Conservation (phyloP, 1,140 invertebrate genomes). For the Zaprionus kolodkinae region DNA sequence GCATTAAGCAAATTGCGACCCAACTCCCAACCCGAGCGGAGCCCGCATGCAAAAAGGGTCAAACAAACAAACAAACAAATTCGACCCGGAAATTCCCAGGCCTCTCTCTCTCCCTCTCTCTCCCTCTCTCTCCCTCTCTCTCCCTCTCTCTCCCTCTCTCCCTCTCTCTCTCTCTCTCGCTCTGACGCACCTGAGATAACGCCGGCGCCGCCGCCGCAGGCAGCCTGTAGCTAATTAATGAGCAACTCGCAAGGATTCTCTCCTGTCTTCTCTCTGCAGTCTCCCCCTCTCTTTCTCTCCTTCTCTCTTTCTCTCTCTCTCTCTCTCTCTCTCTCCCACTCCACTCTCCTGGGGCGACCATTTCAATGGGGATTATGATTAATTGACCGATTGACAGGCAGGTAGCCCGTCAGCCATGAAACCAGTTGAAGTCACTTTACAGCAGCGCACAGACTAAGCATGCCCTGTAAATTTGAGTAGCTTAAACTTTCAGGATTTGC, state of each 20-base stretch:
- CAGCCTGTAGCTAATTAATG: conserved; percentile 27
- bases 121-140: neutral
- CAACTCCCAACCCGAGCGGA: neutral
- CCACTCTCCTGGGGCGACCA: neutral
- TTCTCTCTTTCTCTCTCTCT: neutral
- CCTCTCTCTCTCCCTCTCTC: neutral
- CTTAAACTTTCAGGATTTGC: no score
- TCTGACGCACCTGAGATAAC: neutral
- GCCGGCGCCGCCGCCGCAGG: neutral
- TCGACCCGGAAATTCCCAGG: neutral
- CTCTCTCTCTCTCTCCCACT: neutral
- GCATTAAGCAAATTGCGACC: conserved; percentile 39
- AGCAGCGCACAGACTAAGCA: neutral
- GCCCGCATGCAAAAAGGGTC: conserved; percentile 24
- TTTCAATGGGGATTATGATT: conserved; percentile 29
- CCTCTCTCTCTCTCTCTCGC: neutral
- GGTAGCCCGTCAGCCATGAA: neutral
- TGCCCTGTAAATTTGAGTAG: neutral
- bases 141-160: neutral
- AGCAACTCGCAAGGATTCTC: conserved; percentile 6
- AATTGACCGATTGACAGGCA: conserved; percentile 24
- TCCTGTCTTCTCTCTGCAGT: neutral
- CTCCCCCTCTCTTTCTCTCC: neutral
- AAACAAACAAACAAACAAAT: conserved; percentile 15
- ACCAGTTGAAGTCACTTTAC: neutral